Conservation (phyloP, 2,113 vertebrate species). For the Oncorhynchus nerka region DNA sequence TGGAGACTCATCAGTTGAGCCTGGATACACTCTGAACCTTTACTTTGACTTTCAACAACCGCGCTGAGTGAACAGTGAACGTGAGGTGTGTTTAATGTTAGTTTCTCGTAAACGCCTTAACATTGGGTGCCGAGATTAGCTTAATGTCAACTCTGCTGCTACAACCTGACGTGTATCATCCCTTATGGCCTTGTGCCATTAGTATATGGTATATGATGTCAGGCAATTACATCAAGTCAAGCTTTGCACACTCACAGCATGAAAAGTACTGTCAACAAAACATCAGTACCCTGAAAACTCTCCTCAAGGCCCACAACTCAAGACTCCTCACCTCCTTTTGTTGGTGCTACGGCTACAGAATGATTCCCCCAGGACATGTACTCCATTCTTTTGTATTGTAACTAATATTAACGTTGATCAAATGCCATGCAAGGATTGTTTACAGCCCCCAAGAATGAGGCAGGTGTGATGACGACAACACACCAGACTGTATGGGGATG, state of each 20-base stretch:
- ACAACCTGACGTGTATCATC: slow-evolving; percentile 28
- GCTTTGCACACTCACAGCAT: background rate
- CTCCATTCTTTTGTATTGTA: slow-evolving; percentile 58
- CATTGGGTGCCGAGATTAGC: slow-evolving; percentile 1
- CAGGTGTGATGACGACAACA: slow-evolving; percentile 10
- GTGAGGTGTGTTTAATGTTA: slow-evolving; percentile 9
- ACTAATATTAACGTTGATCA: slow-evolving; percentile 52
- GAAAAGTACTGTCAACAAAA: slow-evolving; percentile 11
- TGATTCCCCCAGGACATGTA: slow-evolving; percentile 17
- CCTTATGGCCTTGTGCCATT: slow-evolving; percentile 17
- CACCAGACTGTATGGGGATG: too few relatives aligned
- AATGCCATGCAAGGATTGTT: slow-evolving; percentile 45
- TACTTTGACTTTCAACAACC: background rate
- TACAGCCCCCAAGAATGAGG: slow-evolving; percentile 33
- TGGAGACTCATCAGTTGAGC: slow-evolving; percentile 40
- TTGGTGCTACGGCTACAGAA: too few relatives aligned
- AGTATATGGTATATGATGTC: slow-evolving; percentile 7
- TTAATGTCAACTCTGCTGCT: slow-evolving; percentile 53
- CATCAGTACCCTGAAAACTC: slow-evolving; percentile 37
- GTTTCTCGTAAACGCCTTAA: too few relatives aligned
- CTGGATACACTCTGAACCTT: background rate
- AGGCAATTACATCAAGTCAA: slow-evolving; percentile 6
- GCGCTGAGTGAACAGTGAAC: background rate
- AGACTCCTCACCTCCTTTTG: background rate
- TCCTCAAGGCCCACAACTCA: background rate